Evolutionary conservation across 2,888 invertebrate genomes (phyloP).

Genomic region (Bellardia pandia): DNA sequence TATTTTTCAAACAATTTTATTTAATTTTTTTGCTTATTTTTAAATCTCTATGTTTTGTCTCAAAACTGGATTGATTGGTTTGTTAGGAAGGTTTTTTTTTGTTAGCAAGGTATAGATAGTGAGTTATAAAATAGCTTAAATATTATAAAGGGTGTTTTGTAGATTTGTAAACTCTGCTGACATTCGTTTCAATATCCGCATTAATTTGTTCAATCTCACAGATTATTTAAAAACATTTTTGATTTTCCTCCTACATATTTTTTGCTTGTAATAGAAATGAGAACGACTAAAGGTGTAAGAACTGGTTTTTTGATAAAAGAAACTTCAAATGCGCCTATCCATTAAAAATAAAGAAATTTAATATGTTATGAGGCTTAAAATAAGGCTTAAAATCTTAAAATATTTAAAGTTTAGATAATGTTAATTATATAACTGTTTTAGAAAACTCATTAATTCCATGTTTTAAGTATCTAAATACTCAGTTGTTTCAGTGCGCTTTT

Average conservation of each 20-base stretch:
- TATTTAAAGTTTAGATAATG: too few species aligned
- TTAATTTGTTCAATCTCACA: constrained; percentile 59
- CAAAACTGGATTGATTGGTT: constrained; percentile 58
- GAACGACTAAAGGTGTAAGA: too few species aligned
- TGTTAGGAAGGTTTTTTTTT: constrained; percentile 25
- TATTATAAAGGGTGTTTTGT: constrained; percentile 63
- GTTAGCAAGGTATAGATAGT: neutral
- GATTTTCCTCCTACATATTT: neutral
- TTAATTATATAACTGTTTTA: too few species aligned
- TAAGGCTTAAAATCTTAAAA: too few species aligned
- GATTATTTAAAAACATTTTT: constrained; percentile 32
- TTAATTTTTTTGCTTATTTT: constrained; percentile 33
- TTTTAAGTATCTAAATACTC: too few species aligned
- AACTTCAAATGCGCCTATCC: too few species aligned
- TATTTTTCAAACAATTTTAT: constrained; percentile 24
- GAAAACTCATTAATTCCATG: too few species aligned
- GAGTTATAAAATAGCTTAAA: constrained; percentile 61
- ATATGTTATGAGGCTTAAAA: too few species aligned
- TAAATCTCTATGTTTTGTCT: constrained; percentile 33
- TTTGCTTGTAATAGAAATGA: too few species aligned
- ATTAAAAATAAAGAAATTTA: too few species aligned
- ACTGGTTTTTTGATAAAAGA: too few species aligned
- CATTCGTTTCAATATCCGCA: constrained; percentile 30
- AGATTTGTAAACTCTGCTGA: constrained; percentile 17
- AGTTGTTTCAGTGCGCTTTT: too few species aligned